Percentiles rank a stretch among this genome's conserved stretches.
phyloP scores from a whole-genome alignment of 2,888 invertebrate genomes.

The Meganola albula region DNA sequence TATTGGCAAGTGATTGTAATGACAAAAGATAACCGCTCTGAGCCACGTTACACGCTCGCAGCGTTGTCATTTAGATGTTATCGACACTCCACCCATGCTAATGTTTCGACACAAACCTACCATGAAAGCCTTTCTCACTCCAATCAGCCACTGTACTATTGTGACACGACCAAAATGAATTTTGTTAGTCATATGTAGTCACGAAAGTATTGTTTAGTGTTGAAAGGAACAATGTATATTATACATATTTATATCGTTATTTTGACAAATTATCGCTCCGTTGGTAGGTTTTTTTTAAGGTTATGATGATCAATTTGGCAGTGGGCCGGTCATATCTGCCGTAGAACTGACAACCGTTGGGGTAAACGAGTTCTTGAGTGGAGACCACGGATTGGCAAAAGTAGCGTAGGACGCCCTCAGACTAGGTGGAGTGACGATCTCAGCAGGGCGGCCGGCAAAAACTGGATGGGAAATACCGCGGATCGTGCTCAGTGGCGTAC shows the following conservation, averaged over 20 bases:
- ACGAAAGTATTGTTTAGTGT: not conserved
- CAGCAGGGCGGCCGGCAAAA: no score
- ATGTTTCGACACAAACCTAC: slow-evolving; percentile 35
- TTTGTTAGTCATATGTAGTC: slow-evolving; percentile 17
- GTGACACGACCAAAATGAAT: slow-evolving; percentile 23
- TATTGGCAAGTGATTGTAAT: slow-evolving; percentile 38
- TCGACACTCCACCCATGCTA: slow-evolving; percentile 45
- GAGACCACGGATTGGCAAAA: no score
- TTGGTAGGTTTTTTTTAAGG: no score
- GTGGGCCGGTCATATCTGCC: no score
- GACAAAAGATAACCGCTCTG: slow-evolving; percentile 38
- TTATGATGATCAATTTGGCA: no score
- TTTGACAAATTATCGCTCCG: no score
- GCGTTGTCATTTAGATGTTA: slow-evolving; percentile 56
- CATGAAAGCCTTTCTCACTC: slow-evolving; percentile 47
- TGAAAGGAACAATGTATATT: not conserved
- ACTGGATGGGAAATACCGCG: no score
- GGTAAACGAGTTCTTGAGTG: no score
- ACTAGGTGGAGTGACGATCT: no score
- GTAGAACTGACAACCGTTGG: no score
- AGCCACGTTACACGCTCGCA: slow-evolving; percentile 59
- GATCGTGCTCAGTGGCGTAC: no score
- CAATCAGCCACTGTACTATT: slow-evolving; percentile 33
- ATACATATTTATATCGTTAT: not conserved
- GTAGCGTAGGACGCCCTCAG: no score